Conservation (phyloP, 1,140 invertebrate genomes). For the Conus ventricosus region DNA sequence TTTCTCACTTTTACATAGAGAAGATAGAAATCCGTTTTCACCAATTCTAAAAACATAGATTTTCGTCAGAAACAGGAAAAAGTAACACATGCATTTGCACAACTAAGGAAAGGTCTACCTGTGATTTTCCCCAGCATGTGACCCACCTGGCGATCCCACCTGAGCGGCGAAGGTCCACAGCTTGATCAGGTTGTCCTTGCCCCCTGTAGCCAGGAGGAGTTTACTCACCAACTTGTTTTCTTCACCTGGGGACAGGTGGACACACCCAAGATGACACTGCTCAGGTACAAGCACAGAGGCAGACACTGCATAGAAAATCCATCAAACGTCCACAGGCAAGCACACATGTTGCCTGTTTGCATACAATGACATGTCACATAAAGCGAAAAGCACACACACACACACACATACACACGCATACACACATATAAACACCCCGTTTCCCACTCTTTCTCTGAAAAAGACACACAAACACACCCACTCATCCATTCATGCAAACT, state of each 20-base stretch:
- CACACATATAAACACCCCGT: neutral
- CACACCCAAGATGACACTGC: too few species aligned
- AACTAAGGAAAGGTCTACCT: too few species aligned
- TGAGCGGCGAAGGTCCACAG: slow-evolving; percentile 81
- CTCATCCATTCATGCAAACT: neutral
- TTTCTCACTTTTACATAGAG: too few species aligned
- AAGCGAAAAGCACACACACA: neutral
- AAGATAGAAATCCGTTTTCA: too few species aligned
- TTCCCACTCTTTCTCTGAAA: too few species aligned
- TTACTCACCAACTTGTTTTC: slow-evolving; percentile 6
- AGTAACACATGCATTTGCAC: too few species aligned
- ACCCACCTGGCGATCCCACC: slow-evolving; percentile 56
- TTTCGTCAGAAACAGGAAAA: too few species aligned
- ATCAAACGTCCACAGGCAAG: neutral
- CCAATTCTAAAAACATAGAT: too few species aligned
- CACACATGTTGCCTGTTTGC: neutral
- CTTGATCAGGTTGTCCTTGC: slow-evolving; percentile 85
- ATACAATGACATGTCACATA: too few species aligned
- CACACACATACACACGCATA: neutral
- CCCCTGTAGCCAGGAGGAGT: slow-evolving; percentile 80
- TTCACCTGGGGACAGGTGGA: neutral
- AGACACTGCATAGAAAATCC: too few species aligned
- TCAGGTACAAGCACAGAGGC: too few species aligned
- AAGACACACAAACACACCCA: neutral
- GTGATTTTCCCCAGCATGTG: too few species aligned